These are phyloP conservation scores for Andrena trimmerana DNA, from an alignment of 2,888 invertebrate species.

Conservation along the genomic window DNA sequence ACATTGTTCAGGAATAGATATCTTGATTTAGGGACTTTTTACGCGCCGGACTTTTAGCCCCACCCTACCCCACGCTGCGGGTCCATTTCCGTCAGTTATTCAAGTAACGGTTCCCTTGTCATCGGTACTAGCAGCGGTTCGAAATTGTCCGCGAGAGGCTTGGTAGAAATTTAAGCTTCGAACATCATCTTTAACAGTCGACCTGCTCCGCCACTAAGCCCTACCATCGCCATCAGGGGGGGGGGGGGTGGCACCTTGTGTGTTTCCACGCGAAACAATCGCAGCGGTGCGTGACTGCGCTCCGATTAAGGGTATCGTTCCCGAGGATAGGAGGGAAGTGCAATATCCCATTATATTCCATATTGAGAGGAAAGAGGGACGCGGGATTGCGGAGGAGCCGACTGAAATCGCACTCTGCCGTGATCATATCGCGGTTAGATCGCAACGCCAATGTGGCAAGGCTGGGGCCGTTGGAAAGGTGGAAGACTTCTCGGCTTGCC, in stretches of 20 bases:
- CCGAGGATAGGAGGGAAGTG: not conserved
- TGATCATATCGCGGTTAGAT: constrained; percentile 31
- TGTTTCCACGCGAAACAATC: constrained; percentile 26
- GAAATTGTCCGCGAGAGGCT: not conserved
- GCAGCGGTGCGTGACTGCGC: not conserved
- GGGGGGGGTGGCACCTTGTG: no score
- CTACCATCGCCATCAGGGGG: no score
- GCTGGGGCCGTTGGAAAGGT: not conserved
- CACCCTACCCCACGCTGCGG: not conserved
- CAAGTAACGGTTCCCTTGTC: not conserved
- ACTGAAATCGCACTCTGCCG: constrained; percentile 9
- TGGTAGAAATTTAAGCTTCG: not conserved
- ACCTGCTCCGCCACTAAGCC: no score
- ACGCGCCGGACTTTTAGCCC: no score
- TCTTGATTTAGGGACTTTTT: no score
- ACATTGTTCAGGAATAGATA: no score
- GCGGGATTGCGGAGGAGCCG: constrained; percentile 27
- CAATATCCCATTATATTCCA: constrained; percentile 36
- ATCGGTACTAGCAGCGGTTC: no score
- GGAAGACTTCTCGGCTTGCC: constrained; percentile 58
- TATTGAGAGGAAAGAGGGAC: not conserved
- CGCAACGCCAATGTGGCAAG: not conserved
- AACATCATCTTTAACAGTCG: no score
- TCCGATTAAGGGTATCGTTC: constrained; percentile 12
- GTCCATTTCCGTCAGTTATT: not conserved